Evolutionary conservation across 2,113 vertebrate species (phyloP), one percentile per base, ranked within the genome.

Genomic region (Macroglossus sobrinus): DNA sequence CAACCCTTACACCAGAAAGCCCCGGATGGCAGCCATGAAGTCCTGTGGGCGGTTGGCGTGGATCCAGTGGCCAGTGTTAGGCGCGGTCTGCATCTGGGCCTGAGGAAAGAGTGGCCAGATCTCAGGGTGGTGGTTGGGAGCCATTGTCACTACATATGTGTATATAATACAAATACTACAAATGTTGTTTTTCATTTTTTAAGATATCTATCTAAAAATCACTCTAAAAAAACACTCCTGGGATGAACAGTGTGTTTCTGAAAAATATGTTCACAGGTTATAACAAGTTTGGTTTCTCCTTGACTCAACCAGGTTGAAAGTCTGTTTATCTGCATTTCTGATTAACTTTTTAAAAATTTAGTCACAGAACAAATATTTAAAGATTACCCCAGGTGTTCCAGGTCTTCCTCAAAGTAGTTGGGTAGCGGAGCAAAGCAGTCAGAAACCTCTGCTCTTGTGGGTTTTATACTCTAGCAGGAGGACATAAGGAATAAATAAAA

Each of bases 61-160:
- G 96, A 99, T 98, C 99, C 99, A 99, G 97, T 99, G 99, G 95
- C 99, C 99, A 22, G 99, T 98, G 0, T 99, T 98, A 12, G 98
- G 98, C 91, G 99, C 99, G 13, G 99, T 99, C 97, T 99, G 99
- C 84, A 99, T 98, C 96, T 98, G 98, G 14, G 99, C 99, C 38
- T 33, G 88, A 11, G 99, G 99, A 96, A 99, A 99, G 80, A 99
- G 98, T 50, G 98, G 98, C 93, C 98, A 98, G 93, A 99, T 99
- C 97, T 99, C 99, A 76, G 99, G 98, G 76, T 99, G 98, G 97
- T 99, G 98, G 0, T 99, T 98, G 7, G 24, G 47, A 89, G 61
- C 16, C n/a, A 35, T 26, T 33, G 71, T 89, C 47, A 76, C 35
- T 68, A 38, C 7, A 13, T 43, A 47, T 18, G 12, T 30, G 38